phyloP scores from a whole-genome alignment of 2,113 vertebrate species.

The Athene noctua region DNA sequence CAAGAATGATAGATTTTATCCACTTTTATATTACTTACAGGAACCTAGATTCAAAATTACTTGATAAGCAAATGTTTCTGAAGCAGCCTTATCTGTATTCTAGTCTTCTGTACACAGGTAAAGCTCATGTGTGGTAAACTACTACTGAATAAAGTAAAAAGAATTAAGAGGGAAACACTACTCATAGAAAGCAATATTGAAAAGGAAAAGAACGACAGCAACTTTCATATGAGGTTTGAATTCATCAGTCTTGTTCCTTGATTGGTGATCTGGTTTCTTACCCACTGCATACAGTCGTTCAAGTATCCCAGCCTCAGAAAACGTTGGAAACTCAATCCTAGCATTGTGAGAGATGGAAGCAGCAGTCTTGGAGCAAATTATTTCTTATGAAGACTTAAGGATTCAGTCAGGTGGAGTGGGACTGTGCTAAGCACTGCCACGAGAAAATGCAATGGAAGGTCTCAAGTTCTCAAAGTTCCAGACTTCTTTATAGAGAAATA shows the following conservation, averaged over 20 bases:
- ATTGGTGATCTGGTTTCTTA: neutral
- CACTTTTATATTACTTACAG: neutral
- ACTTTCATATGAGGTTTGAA: neutral
- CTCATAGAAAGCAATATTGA: neutral
- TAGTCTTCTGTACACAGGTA: neutral
- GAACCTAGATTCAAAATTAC: neutral
- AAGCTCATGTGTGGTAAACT: neutral
- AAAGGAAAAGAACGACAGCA: neutral
- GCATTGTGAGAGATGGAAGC: neutral
- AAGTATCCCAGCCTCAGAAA: neutral
- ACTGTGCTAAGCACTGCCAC: neutral
- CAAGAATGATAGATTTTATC: neutral
- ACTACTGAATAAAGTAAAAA: neutral
- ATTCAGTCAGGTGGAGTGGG: neutral
- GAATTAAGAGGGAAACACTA: neutral
- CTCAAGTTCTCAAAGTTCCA: neutral
- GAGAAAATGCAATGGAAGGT: neutral
- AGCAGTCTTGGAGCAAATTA: neutral
- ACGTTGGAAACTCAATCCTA: neutral
- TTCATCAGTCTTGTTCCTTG: neutral
- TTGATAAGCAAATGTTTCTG: neutral
- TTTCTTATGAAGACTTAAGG: neutral
- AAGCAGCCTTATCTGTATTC: neutral
- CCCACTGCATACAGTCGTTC: accelerated
- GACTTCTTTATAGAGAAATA: neutral